Conservation (phyloP, 2,888 invertebrate genomes). For the Sarcophaga caerulescens region DNA sequence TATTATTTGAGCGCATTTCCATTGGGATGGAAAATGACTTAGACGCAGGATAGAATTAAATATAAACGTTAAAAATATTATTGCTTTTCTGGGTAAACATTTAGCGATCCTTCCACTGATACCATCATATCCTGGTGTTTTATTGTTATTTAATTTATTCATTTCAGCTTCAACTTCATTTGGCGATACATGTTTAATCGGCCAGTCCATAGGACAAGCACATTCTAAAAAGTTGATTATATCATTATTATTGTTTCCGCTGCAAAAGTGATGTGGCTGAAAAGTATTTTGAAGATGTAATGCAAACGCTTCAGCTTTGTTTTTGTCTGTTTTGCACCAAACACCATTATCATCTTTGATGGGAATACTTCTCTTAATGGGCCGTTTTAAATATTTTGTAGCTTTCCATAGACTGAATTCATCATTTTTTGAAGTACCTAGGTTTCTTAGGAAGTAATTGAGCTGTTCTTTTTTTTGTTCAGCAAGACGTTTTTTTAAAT, state of each 20-base stretch:
- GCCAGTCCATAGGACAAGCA: background rate
- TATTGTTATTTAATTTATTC: background rate
- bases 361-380: background rate
- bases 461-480: too few relatives aligned
- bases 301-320: background rate
- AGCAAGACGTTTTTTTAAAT: too few relatives aligned
- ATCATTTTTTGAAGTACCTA: background rate
- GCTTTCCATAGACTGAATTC: background rate
- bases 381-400: too few relatives aligned
- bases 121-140: too few relatives aligned
- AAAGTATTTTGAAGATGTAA: background rate
- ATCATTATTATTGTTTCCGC: background rate
- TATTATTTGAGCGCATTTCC: conserved; percentile 37
- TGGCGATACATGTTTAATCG: background rate
- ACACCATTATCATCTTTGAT: background rate
- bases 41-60: conserved; percentile 17
- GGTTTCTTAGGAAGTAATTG: too few relatives aligned
- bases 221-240: background rate
- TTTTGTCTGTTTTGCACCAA: background rate
- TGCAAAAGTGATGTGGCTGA: background rate
- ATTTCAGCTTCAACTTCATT: background rate
- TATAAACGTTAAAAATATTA: conserved; percentile 21
- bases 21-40: conserved; percentile 26
- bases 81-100: conserved; percentile 12
- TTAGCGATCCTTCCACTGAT: too few relatives aligned